A percentile compares a stretch with the other conserved stretches of the same genome.
These are phyloP conservation scores for Coptodon bakossiorum DNA, from an alignment of 2,113 vertebrate genomes.

Conservation along the genomic window DNA sequence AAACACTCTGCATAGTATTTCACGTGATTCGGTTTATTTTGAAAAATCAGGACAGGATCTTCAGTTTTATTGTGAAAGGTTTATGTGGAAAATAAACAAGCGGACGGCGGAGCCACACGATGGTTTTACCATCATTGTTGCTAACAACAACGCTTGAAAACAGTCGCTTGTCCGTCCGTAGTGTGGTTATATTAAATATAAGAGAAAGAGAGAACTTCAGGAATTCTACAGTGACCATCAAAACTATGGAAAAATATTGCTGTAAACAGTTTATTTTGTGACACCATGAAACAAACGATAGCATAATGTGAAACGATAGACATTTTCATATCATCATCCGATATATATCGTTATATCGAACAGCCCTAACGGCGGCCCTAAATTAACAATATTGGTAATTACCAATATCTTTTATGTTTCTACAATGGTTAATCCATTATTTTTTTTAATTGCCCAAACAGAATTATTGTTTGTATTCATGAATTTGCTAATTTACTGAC, in stretches of 20 bases:
- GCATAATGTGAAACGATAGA: fast-evolving
- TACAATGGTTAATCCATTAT: background rate
- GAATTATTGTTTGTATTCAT: background rate
- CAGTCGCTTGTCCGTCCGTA: fast-evolving
- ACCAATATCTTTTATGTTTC: background rate
- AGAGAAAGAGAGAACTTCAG: background rate
- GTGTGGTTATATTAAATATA: background rate
- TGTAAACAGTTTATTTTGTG: fast-evolving
- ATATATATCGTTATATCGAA: background rate
- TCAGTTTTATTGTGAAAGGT: background rate
- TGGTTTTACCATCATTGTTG: fast-evolving
- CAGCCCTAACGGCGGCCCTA: fast-evolving
- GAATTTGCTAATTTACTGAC: background rate
- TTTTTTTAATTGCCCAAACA: background rate
- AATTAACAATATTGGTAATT: background rate
- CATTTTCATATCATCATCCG: background rate
- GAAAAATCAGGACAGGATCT: background rate
- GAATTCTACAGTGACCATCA: background rate
- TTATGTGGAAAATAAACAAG: background rate
- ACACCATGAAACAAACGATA: background rate
- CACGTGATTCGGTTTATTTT: background rate
- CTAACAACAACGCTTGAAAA: background rate
- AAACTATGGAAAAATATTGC: fast-evolving
- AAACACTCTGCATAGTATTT: background rate
- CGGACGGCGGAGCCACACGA: fast-evolving